Evolutionary conservation across 2,797 vertebrate genomes (phyloP).

Genomic region (Pantherophis vulpinus): DNA sequence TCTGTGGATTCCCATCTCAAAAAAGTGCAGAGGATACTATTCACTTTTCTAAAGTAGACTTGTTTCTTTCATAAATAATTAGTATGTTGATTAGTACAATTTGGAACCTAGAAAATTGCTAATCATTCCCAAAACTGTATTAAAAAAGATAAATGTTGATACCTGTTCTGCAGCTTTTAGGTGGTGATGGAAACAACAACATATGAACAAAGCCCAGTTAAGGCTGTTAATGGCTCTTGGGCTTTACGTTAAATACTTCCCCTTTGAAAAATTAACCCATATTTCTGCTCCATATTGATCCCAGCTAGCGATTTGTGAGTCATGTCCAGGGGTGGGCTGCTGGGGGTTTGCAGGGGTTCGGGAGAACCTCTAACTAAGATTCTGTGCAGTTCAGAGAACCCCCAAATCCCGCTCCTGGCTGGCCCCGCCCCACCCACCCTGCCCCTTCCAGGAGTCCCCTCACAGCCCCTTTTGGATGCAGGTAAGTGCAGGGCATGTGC

Average conservation of each 20-base stretch:
- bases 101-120: not conserved
- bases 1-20: no score
- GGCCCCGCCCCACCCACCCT: no score
- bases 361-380: no score
- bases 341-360: no score
- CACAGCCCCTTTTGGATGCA: no score
- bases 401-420: no score
- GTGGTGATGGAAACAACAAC: not conserved
- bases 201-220: not conserved
- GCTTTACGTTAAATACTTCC: not conserved
- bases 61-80: not conserved
- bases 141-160: not conserved
- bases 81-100: not conserved
- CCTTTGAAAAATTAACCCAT: not conserved
- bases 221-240: not conserved
- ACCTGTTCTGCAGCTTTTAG: not conserved
- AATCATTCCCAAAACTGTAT: not conserved
- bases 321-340: not conserved
- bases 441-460: no score
- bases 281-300: not conserved
- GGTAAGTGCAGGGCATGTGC: no score
- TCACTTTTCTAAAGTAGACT: not conserved
- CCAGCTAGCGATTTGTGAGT: not conserved
- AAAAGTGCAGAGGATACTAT: not conserved
- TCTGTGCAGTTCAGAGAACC: no score